Evolutionary conservation across 2,888 invertebrate genomes (phyloP).

Genomic region (Gryllus longicercus): DNA sequence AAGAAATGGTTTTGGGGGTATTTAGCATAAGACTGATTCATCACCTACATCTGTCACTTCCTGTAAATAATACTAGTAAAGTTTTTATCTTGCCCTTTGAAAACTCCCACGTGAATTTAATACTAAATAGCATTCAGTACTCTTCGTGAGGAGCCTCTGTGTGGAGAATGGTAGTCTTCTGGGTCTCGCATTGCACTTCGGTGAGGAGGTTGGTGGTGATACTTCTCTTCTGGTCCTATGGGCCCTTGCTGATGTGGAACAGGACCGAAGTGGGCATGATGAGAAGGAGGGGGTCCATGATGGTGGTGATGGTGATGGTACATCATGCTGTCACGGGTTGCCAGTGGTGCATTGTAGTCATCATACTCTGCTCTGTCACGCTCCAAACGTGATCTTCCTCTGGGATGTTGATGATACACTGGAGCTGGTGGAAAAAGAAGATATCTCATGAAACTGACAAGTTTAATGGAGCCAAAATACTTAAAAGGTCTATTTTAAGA

Average conservation of each 20-base stretch:
- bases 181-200: constrained; percentile 51
- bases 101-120: constrained; percentile 28
- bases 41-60: not conserved
- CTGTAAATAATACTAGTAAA: not conserved
- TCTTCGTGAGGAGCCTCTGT: constrained; percentile 60
- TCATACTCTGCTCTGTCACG: constrained; percentile 52
- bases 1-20: not conserved
- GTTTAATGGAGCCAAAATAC: not conserved
- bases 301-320: constrained; percentile 24
- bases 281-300: constrained; percentile 39
- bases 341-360: constrained; percentile 48
- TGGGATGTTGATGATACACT: constrained; percentile 49
- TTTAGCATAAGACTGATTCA: constrained; percentile 8
- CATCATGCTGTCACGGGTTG: not conserved
- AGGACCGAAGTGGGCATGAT: constrained; percentile 43
- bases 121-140: constrained; percentile 72
- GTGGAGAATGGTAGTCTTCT: constrained; percentile 49
- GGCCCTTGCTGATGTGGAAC: constrained; percentile 46
- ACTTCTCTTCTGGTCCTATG: constrained; percentile 37
- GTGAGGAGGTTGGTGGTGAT: constrained; percentile 40
- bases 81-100: not conserved
- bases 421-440: constrained; percentile 34
- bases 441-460: not conserved
- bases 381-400: constrained; percentile 53
- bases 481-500: not conserved